Base-by-base conservation (phyloP, 2,888 invertebrate genomes). In the Mechanitis messenoides region DNA sequence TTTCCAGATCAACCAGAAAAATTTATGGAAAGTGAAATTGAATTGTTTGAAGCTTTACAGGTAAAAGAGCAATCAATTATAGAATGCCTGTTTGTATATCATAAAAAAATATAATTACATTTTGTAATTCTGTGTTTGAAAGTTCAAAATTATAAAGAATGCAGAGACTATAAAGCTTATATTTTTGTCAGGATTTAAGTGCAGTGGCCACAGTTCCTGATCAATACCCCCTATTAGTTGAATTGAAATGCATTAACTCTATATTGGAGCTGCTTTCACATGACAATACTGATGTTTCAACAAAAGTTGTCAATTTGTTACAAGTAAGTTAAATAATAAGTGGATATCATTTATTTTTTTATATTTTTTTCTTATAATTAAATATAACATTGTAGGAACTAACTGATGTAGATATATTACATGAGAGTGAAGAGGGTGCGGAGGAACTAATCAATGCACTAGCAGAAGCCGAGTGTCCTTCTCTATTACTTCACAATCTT, bases 1-100 rank as follows among this genome's bases (percentile, higher is more conserved):
- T 99, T 97, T 84, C 96, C 98, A 0, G 99, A 98, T 79, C 94
- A 95, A 74, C 97, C 98, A 6, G 97, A 98, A 80, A 98, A 98
- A 92, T 99, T 99, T 81, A 98, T 99, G 95, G 95, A 99, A 73
- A 98, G 98, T 63, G 99, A 99, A 89, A 91, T 99, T 47, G 98
- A 98, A 81, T 85, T 98, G 63, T 96, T 97, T 84, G 95, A 96
- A 74, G 94, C 95, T 4, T 91, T 98, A 68, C 96, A 97, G 87
- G 97, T 92, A 42, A 42, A 2, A 42, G 42, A 42, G 11, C 11
- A 42, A 9, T 5, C 7, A 2, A 42, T 20, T 20, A 20, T 7
- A 42, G 1, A 42, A 9, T 31, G 31, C 2, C 7, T 2, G 3
- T 11, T 7, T 28, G 0, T 31, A 2, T 47, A 28, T 3, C 3